These are phyloP conservation scores for Heliconius sara DNA, from an alignment of 2,888 invertebrate genomes.

Conservation along the genomic window DNA sequence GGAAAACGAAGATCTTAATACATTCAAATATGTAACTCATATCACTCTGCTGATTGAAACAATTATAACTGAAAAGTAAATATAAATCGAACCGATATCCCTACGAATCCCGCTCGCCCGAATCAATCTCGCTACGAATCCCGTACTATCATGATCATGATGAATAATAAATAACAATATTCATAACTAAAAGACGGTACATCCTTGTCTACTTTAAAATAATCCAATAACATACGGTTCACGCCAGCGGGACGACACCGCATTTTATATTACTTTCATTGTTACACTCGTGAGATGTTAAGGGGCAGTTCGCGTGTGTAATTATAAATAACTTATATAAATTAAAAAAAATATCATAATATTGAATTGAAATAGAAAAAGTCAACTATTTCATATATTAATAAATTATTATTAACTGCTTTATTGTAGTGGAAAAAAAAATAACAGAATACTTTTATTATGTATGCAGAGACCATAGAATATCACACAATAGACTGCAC, in stretches of 20 bases:
- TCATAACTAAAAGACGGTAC: conserved; percentile 23
- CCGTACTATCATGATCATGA: neutral
- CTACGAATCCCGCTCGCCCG: neutral
- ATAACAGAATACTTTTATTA: neutral
- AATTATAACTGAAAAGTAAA: neutral
- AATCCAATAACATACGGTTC: conserved; percentile 64
- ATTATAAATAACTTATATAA: neutral
- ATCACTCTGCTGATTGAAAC: neutral
- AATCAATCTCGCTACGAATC: neutral
- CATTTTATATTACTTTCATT: conserved; percentile 52
- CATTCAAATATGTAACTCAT: neutral
- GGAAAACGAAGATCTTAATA: neutral
- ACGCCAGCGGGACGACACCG: conserved; percentile 48
- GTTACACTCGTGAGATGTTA: conserved; percentile 49
- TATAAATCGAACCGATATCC: neutral
- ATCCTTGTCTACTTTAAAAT: conserved; percentile 47
- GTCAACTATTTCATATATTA: neutral
- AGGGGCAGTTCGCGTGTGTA: conserved; percentile 44
- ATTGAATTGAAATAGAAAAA: neutral
- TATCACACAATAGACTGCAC: no score
- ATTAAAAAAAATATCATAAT: neutral
- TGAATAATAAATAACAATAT: conserved; percentile 23
- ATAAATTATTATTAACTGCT: neutral
- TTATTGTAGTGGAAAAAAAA: neutral
- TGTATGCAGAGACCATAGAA: no score